Percentiles rank a stretch among this genome's conserved stretches.
phyloP scores from a whole-genome alignment of 2,797 vertebrate species.

The Acanthopagrus latus region DNA sequence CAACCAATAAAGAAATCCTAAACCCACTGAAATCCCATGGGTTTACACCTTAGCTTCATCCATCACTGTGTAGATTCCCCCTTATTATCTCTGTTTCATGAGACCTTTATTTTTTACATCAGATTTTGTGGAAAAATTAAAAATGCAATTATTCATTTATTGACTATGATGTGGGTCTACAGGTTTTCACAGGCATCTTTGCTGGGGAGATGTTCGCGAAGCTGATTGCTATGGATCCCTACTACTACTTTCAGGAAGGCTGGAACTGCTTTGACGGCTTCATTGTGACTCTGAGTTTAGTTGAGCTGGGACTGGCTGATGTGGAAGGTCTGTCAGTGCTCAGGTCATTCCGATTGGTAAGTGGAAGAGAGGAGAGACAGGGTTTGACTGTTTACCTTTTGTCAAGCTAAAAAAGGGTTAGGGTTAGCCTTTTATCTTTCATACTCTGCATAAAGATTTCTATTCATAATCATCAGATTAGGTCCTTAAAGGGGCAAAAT shows the following conservation, averaged over 20 bases:
- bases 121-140: background rate
- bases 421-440: background rate
- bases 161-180: constrained; percentile 23
- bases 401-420: background rate
- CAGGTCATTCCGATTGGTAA: constrained; percentile 98
- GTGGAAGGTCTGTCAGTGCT: constrained; percentile 98
- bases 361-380: constrained; percentile 35
- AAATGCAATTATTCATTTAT: background rate
- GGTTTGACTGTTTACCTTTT: background rate
- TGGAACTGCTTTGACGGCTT: constrained; percentile 99
- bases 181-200: constrained; percentile 99
- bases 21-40: background rate
- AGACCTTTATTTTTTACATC: background rate
- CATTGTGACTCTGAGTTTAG: constrained; percentile 98
- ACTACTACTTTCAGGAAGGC: constrained; percentile 99
- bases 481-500: background rate
- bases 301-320: constrained; percentile 93
- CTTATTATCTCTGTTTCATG: background rate
- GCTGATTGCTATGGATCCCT: constrained; percentile 98
- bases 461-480: background rate
- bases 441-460: background rate
- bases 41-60: background rate
- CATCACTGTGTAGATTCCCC: background rate
- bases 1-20: background rate
- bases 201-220: constrained; percentile 99